Conservation (phyloP, 2,888 invertebrate species). For the Papilio gigon region DNA sequence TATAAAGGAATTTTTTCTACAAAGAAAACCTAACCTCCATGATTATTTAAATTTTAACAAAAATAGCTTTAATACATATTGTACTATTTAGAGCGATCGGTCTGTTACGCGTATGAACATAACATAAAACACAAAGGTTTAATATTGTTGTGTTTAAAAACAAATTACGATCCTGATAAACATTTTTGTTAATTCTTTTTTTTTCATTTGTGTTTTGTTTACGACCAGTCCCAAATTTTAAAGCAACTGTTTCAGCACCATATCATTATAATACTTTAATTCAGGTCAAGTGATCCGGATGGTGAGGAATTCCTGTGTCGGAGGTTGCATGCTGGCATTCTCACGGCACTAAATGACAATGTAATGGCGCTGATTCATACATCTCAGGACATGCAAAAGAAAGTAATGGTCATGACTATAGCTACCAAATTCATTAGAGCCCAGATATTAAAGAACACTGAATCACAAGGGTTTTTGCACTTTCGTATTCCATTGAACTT, state of each 20-base stretch:
- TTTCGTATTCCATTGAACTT: constrained; percentile 24
- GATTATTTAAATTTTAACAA: no score
- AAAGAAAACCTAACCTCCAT: no score
- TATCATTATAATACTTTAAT: constrained; percentile 46
- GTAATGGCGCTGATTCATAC: constrained; percentile 52
- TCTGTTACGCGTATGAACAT: no score
- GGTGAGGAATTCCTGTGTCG: constrained; percentile 57
- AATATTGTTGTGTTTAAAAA: no score
- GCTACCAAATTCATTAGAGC: constrained; percentile 37
- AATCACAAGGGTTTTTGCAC: constrained; percentile 35
- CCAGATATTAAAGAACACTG: constrained; percentile 27
- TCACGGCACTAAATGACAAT: constrained; percentile 54
- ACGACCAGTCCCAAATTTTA: constrained; percentile 18
- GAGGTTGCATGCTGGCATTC: constrained; percentile 51
- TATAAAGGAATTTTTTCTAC: no score
- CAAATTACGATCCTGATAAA: no score
- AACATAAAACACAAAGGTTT: no score
- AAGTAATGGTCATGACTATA: constrained; percentile 38
- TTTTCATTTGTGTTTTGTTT: neutral
- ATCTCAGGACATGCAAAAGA: constrained; percentile 42
- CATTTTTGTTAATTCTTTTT: no score
- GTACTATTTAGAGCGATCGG: no score
- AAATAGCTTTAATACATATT: no score
- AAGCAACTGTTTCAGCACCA: constrained; percentile 39
- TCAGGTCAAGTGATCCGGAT: constrained; percentile 57